These are phyloP conservation scores for Patagioenas fasciata DNA, from an alignment of 2,113 vertebrate genomes.

Conservation along the genomic window DNA sequence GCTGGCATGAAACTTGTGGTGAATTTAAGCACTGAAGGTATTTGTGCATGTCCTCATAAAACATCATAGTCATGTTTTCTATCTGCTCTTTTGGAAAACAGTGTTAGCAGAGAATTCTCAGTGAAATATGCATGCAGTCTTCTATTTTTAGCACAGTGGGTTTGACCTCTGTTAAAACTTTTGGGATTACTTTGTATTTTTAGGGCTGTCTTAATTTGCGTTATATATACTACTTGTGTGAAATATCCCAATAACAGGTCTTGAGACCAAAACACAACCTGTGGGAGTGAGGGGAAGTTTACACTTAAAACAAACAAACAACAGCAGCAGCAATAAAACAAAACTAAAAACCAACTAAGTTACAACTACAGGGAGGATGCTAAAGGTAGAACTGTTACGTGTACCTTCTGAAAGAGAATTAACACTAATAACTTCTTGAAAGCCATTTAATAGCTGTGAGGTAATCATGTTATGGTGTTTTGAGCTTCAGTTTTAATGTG, in stretches of 20 bases:
- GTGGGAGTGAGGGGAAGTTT: conserved; percentile 6
- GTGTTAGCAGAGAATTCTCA: not conserved
- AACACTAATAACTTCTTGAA: not conserved
- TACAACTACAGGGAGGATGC: not conserved
- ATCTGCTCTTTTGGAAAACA: not conserved
- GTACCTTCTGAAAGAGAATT: not conserved
- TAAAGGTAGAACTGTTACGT: conserved; percentile 14
- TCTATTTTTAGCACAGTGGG: not conserved
- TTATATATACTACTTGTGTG: not conserved
- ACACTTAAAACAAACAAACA: not conserved
- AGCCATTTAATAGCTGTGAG: conserved; percentile 13
- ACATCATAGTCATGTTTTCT: not conserved
- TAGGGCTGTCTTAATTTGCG: not conserved
- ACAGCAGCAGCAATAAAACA: not conserved
- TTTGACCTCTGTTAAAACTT: not conserved
- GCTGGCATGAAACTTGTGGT: not conserved
- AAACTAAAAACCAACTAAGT: not conserved
- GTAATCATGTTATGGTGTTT: not conserved
- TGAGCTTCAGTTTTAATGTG: not conserved
- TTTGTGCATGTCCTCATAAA: conserved; percentile 3
- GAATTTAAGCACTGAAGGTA: not conserved
- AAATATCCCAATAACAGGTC: not conserved
- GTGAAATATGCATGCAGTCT: not conserved
- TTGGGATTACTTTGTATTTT: not conserved
- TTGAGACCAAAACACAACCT: not conserved